A percentile compares a stretch with the other conserved stretches of the same genome.
These are phyloP conservation scores for Forbesichthys agassizii DNA, from an alignment of 2,113 vertebrate species.

Conservation along the genomic window DNA sequence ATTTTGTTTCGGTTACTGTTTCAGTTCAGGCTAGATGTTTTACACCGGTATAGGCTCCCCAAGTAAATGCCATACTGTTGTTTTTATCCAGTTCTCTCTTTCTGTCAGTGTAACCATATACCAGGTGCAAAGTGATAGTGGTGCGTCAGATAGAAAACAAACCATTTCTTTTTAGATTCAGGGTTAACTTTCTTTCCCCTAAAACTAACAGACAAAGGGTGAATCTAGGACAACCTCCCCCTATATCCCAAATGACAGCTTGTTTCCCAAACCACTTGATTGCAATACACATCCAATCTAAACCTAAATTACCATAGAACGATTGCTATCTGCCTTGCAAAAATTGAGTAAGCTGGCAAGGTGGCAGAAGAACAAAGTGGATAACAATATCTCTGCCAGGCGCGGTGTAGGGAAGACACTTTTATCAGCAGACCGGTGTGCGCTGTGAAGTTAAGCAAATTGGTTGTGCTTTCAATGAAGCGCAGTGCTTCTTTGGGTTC, in stretches of 20 bases:
- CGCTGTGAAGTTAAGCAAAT: slow-evolving; percentile 78
- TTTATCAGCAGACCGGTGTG: slow-evolving; percentile 62
- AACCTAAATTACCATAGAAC: slow-evolving; percentile 63
- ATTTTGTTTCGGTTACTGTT: no score
- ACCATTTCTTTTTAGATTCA: slow-evolving; percentile 11
- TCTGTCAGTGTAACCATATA: no score
- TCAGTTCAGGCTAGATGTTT: no score
- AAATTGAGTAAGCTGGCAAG: slow-evolving; percentile 53
- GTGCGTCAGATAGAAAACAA: neutral
- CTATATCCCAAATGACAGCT: slow-evolving; percentile 33
- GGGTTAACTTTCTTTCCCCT: slow-evolving; percentile 9
- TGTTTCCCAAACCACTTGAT: slow-evolving; percentile 42
- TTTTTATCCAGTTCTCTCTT: no score
- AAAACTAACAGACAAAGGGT: slow-evolving; percentile 40
- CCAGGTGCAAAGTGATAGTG: neutral
- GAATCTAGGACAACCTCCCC: slow-evolving; percentile 26
- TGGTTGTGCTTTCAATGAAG: slow-evolving; percentile 74
- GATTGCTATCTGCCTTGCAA: slow-evolving; percentile 59
- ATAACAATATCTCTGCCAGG: slow-evolving; percentile 69
- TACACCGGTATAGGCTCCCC: no score
- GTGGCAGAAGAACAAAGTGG: slow-evolving; percentile 67
- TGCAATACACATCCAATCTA: slow-evolving; percentile 60
- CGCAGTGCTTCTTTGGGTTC: slow-evolving; percentile 59
- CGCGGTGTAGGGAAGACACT: slow-evolving; percentile 54
- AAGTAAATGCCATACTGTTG: no score